phyloP scores from a whole-genome alignment of 2,888 invertebrate genomes.

The Eurytoma adleriae region DNA sequence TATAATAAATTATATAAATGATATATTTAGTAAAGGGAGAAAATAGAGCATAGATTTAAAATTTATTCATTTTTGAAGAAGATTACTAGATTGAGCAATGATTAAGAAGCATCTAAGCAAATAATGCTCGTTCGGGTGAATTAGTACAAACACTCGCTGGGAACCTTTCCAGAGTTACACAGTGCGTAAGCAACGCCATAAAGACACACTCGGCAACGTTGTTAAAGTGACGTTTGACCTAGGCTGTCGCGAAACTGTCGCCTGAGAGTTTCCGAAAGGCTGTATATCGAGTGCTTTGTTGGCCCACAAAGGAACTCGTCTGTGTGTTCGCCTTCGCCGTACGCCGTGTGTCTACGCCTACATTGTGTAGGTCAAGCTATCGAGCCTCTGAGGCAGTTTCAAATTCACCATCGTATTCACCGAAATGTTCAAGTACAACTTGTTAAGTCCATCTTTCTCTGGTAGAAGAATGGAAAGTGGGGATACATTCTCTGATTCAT shows the following conservation, averaged over 20 bases:
- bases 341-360: not conserved
- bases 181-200: slow-evolving; percentile 1
- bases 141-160: too few relatives aligned
- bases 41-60: too few relatives aligned
- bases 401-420: not conserved
- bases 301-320: slow-evolving; percentile 15
- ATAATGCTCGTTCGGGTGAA: too few relatives aligned
- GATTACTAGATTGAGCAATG: too few relatives aligned
- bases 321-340: not conserved
- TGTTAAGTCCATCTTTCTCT: not conserved
- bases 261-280: slow-evolving; percentile 17
- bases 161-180: not conserved
- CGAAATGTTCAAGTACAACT: slow-evolving; percentile 8
- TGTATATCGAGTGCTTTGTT: slow-evolving; percentile 9
- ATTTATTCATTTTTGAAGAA: too few relatives aligned
- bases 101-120: too few relatives aligned
- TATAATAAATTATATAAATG: too few relatives aligned
- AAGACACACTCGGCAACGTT: not conserved
- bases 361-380: not conserved
- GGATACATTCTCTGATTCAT: too few relatives aligned
- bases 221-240: slow-evolving; percentile 35
- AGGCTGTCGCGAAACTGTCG: slow-evolving; percentile 16
- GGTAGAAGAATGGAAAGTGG: too few relatives aligned
- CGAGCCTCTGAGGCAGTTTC: not conserved
- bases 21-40: too few relatives aligned